phyloP scores from a whole-genome alignment of 2,797 vertebrate species.

The Dendrocincla tyrannina region DNA sequence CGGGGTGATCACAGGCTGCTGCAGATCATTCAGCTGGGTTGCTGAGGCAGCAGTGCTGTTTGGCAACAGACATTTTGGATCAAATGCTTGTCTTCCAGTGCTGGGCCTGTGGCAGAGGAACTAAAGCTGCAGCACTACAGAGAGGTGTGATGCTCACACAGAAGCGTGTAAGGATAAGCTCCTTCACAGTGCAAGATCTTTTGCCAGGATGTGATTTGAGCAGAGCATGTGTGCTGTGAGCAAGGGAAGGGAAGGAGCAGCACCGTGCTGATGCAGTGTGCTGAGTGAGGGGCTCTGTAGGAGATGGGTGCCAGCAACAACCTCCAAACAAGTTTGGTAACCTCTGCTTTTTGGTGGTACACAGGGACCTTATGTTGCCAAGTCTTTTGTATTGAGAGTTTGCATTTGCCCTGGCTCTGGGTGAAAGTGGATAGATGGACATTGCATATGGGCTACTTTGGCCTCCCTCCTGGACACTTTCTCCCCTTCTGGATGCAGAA shows the following conservation, averaged over 20 bases:
- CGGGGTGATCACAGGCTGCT: not conserved
- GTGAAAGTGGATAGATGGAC: not conserved
- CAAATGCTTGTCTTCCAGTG: not conserved
- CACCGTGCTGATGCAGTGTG: not conserved
- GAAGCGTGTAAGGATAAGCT: not conserved
- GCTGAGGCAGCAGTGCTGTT: not conserved
- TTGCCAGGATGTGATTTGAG: not conserved
- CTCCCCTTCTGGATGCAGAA: not conserved
- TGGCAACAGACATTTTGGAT: not conserved
- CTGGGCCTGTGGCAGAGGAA: not conserved
- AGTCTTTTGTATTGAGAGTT: not conserved
- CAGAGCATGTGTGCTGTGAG: not conserved
- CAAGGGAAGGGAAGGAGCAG: not conserved
- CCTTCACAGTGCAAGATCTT: not conserved
- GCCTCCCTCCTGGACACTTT: not conserved
- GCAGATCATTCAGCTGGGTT: not conserved
- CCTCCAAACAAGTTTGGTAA: not conserved
- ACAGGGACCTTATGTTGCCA: not conserved
- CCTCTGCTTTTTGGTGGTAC: not conserved
- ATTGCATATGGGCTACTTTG: not conserved
- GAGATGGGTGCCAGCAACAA: not conserved
- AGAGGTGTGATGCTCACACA: accelerated
- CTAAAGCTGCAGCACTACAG: not conserved
- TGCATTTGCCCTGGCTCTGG: not conserved
- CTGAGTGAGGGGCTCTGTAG: not conserved